phyloP scores from a whole-genome alignment of 1,140 invertebrate genomes.

The Brachionus plicatilis region DNA sequence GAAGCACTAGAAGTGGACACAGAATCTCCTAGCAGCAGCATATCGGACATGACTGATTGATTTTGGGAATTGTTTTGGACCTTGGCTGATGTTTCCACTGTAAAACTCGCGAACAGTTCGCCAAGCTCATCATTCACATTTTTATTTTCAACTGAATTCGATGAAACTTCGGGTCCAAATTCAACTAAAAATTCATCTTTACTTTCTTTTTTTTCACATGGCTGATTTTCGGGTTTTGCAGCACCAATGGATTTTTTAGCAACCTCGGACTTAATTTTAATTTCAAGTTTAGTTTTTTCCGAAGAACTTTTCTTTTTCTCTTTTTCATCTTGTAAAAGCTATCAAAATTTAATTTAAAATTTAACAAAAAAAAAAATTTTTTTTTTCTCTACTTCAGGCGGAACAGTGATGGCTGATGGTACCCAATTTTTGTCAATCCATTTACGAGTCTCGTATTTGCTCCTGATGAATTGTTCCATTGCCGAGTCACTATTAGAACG shows the following conservation, averaged over 20 bases:
- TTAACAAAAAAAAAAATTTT: background rate
- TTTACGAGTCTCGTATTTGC: slow-evolving; percentile 96
- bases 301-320: background rate
- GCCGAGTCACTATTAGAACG: slow-evolving; percentile 88
- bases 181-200: background rate
- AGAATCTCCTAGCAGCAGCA: background rate
- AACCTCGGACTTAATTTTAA: background rate
- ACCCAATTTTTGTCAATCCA: slow-evolving; percentile 80
- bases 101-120: background rate
- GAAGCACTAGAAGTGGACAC: background rate
- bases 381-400: background rate
- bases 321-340: background rate
- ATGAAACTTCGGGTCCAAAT: background rate
- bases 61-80: background rate
- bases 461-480: slow-evolving; percentile 85
- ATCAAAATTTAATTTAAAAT: background rate
- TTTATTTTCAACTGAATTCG: background rate
- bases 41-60: background rate
- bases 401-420: background rate
- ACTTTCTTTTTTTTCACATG: background rate
- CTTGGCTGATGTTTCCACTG: background rate
- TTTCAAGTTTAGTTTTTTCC: slow-evolving; percentile 2
- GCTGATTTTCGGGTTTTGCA: background rate
- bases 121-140: background rate
- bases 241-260: background rate